Percentiles rank a stretch among this genome's conserved stretches.
Evolutionary conservation across 2,113 vertebrate genomes (phyloP).

Genomic region (Empidonax alnorum): DNA sequence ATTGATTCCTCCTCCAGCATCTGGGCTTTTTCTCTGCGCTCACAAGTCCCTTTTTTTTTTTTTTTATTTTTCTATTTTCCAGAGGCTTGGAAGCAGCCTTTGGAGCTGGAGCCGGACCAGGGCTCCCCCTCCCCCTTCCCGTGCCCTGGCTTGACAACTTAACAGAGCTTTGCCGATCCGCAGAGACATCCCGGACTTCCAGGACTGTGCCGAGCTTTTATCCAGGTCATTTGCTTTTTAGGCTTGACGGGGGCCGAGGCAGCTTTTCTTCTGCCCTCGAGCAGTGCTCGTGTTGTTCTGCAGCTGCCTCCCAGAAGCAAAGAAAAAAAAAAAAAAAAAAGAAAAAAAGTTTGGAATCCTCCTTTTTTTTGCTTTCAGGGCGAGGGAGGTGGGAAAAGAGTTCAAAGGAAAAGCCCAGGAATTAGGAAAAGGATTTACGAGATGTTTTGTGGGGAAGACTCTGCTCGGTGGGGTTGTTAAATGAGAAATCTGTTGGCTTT

Average conservation of each 20-base stretch:
- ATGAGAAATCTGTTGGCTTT: neutral
- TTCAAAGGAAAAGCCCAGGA: neutral
- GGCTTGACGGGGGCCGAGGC: neutral
- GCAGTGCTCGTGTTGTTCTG: fast-evolving
- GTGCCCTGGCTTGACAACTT: neutral
- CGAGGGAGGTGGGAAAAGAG: neutral
- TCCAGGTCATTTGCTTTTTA: neutral
- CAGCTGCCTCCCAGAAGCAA: neutral
- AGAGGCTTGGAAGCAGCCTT: neutral
- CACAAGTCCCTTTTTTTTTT: neutral
- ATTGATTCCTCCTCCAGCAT: neutral
- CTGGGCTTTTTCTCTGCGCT: neutral
- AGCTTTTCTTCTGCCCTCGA: neutral
- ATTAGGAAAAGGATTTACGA: neutral
- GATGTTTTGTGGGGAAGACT: neutral
- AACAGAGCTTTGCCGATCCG: neutral
- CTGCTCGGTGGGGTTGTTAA: neutral
- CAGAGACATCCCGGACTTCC: neutral
- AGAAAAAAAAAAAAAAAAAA: neutral
- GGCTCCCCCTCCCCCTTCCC: no score
- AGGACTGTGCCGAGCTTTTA: neutral
- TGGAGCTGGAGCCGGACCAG: neutral
- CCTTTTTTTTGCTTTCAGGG: neutral
- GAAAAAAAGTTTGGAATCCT: neutral
- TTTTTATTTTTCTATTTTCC: neutral